Evolutionary conservation across 37 sponge, comb jelly and placozoan genomes (phyloP), one percentile per base, ranked within the genome.

Genomic region (Amphimedon queenslandica): DNA sequence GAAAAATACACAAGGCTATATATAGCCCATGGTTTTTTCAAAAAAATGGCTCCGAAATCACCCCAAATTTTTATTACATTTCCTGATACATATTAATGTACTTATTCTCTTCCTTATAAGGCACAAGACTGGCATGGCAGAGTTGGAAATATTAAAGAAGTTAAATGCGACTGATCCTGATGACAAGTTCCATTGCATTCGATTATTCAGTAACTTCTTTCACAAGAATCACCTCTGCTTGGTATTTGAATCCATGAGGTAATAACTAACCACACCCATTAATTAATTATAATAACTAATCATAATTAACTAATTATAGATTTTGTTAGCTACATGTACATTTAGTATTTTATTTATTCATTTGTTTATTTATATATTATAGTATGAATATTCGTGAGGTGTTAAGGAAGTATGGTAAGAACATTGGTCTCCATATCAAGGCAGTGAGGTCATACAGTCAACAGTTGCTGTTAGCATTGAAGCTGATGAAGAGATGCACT

Each of bases 301-400:
- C n/a, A n/a, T n/a, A n/a, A n/a, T n/a, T n/a, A n/a, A n/a, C n/a
- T n/a, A n/a, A n/a, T n/a, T n/a, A n/a, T n/a, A n/a, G n/a, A n/a
- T n/a, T n/a, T n/a, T n/a, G n/a, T n/a, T n/a, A n/a, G n/a, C n/a
- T n/a, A n/a, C n/a, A 81, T n/a, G 21, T n/a, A n/a, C 21, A 60
- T 11, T 60, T 25, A n/a, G 24, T n/a, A 25, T 25, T 25, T 6
- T n/a, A 27, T 28, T 28, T 16, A 38, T 72, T 6, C 32, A n/a
- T 4, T 38, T 25, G 28, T n/a, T n/a, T 60, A n/a, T 60, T 60
- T 6, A 68, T 2, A 63, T 21, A 35, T 39, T 69, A 10, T 66
- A 98, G 95, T 53, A 94, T 98, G 99, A 98, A 98, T 72, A 64
- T 94, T 18, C 87, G 99, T 25, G 99, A 98, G 65, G 93, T 98